Evolutionary conservation across 1,140 invertebrate species (phyloP).

Genomic region (Monomorium pharaonis): DNA sequence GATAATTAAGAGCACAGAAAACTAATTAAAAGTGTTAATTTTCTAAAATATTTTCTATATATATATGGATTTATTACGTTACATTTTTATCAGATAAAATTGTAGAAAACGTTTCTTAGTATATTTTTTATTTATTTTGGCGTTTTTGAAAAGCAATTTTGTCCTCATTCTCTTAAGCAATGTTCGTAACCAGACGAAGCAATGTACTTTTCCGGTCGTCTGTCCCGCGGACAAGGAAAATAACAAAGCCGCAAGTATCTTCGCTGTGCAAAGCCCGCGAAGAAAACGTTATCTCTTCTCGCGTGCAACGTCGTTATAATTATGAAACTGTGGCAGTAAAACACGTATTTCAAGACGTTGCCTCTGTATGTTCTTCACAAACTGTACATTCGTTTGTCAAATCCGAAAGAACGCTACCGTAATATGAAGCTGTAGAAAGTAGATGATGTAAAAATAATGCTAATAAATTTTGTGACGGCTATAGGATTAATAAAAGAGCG

Average conservation of each 20-base stretch:
- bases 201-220: conserved; percentile 28
- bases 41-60: neutral
- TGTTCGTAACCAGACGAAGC: neutral
- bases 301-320: conserved; percentile 49
- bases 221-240: neutral
- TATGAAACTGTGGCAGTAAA: conserved; percentile 27
- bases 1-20: neutral
- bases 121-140: neutral
- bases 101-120: neutral
- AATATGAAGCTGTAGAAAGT: neutral
- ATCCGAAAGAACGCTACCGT: conserved; percentile 14
- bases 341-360: conserved; percentile 31
- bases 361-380: conserved; percentile 1
- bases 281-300: conserved; percentile 44
- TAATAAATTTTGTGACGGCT: neutral
- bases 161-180: conserved; percentile 10
- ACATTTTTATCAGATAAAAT: neutral
- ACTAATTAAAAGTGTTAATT: neutral
- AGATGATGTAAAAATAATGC: neutral
- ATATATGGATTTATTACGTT: neutral
- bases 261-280: conserved; percentile 8
- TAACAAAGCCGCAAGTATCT: conserved; percentile 24
- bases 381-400: conserved; percentile 26
- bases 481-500: neutral
- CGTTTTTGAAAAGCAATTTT: conserved; percentile 7